phyloP scores from a whole-genome alignment of 2,888 invertebrate species.

The Myopa testacea region DNA sequence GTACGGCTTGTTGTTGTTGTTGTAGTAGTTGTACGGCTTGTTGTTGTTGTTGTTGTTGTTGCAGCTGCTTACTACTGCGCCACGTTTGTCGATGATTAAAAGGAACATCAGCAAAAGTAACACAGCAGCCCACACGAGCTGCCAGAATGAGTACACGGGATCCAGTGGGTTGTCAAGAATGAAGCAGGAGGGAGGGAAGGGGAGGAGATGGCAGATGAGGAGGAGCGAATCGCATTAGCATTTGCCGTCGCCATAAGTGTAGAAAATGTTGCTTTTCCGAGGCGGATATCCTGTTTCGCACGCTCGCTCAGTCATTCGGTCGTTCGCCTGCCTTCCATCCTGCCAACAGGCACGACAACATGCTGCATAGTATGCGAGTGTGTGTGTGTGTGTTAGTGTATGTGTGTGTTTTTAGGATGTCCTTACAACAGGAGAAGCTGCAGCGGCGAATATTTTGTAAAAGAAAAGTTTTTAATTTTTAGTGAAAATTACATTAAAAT shows the following conservation, averaged over 20 bases:
- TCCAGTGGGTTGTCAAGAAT: not conserved
- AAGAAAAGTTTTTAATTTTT: slow-evolving; percentile 59
- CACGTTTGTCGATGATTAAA: slow-evolving; percentile 62
- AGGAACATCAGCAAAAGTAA: slow-evolving; percentile 49
- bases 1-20: slow-evolving; percentile 7
- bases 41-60: slow-evolving; percentile 4
- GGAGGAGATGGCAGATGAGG: not conserved
- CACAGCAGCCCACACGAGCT: not conserved
- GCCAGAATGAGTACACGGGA: not conserved
- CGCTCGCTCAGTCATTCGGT: slow-evolving; percentile 17
- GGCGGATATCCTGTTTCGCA: slow-evolving; percentile 62
- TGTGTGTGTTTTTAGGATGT: slow-evolving; percentile 21
- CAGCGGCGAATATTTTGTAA: slow-evolving; percentile 28
- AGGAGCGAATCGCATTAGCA: slow-evolving; percentile 40
- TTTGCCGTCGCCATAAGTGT: slow-evolving; percentile 50
- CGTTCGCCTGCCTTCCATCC: not conserved
- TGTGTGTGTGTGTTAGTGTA: slow-evolving; percentile 2
- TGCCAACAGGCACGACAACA: not conserved
- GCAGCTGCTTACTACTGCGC: slow-evolving; percentile 39
- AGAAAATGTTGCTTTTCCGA: slow-evolving; percentile 65
- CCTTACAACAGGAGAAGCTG: slow-evolving; percentile 14
- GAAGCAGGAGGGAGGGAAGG: not conserved
- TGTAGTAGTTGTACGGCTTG: not conserved
- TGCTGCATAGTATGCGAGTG: slow-evolving; percentile 25
- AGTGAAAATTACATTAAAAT: slow-evolving; percentile 67